Base-by-base conservation (phyloP, 30 jellyfish, hydroid and myxozoan species). In the Clytia hemisphaerica region DNA sequence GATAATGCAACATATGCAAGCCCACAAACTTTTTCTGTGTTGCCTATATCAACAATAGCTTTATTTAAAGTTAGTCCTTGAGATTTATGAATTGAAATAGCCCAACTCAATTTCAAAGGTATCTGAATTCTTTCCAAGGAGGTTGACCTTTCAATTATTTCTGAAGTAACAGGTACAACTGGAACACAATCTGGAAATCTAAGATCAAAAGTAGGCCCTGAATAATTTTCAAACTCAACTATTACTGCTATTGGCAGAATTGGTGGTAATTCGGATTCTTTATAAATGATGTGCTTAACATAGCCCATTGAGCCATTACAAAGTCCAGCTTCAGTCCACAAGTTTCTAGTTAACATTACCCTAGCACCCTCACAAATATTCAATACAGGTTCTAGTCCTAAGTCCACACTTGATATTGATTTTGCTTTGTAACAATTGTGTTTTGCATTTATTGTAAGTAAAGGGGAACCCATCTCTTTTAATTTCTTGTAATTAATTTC, bases 71-170 rank as follows among this genome's bases (percentile, higher is more conserved):
- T 69, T 28, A 69, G 5, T 0, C 82, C 76, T 32, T 45, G 66
- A 2, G 67, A 45, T 37, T 69, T 69, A 33, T 69, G 82, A 2
- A 69, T 69, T 15, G 82, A 45, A 12, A 45, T 69, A 3, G 82
- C 75, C 75, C 73, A 47, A 50, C 42, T 25, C 29, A 69, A 49
- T 42, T 46, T 69, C 14, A 69, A 49, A 37, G 76, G 79, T 2
- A 69, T 15, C 35, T 69, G 77, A 31, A 45, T 76, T 32, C 82
- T 24, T 69, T 69, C 82, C 14, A 7, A 40, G n/a, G 53, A 40
- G n/a, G 14, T 40, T 10, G 10, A 10, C 14, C 53, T 7, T n/a
- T n/a, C n/a, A n/a, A n/a, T n/a, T n/a, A n/a, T n/a, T 40, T 7
- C n/a, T 10, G 53, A 40, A 10, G n/a, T 7, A 7, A 40, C 53